phyloP scores from a whole-genome alignment of 2,113 vertebrate genomes.

The Haliaeetus leucogaster region DNA sequence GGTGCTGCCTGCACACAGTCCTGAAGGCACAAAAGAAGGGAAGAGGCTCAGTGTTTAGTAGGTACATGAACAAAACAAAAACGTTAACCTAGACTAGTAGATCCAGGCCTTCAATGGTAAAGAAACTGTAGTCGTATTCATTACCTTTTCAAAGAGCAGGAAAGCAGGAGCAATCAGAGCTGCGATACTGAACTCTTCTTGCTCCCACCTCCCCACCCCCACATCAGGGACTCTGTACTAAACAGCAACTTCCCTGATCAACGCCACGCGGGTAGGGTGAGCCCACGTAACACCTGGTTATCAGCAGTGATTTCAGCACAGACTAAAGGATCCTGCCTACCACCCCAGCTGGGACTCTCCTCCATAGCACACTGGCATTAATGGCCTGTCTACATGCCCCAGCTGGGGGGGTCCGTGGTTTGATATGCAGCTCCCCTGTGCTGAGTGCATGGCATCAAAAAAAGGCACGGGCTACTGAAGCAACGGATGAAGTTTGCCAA shows the following conservation, averaged over 20 bases:
- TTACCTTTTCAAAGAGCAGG: background rate
- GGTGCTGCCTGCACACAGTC: background rate
- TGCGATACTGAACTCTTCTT: background rate
- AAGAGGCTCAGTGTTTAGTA: background rate
- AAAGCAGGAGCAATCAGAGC: background rate
- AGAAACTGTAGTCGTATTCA: background rate
- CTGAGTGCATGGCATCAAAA: background rate
- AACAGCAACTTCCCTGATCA: background rate
- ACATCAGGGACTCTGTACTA: background rate
- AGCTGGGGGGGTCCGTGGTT: background rate
- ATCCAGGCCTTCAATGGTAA: background rate
- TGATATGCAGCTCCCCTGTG: no score
- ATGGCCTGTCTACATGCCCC: background rate
- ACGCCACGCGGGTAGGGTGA: accelerated
- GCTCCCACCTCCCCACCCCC: background rate
- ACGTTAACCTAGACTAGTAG: background rate
- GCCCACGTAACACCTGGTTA: background rate
- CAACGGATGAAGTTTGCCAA: accelerated
- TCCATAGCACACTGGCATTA: background rate
- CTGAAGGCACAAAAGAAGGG: background rate
- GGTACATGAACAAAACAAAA: background rate
- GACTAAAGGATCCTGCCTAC: background rate
- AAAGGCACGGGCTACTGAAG: background rate
- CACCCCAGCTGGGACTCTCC: background rate
- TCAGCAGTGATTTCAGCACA: background rate